Evolutionary conservation across 2,888 invertebrate genomes (phyloP), one percentile per base, ranked within the genome.

Genomic region (Theretra japonica): DNA sequence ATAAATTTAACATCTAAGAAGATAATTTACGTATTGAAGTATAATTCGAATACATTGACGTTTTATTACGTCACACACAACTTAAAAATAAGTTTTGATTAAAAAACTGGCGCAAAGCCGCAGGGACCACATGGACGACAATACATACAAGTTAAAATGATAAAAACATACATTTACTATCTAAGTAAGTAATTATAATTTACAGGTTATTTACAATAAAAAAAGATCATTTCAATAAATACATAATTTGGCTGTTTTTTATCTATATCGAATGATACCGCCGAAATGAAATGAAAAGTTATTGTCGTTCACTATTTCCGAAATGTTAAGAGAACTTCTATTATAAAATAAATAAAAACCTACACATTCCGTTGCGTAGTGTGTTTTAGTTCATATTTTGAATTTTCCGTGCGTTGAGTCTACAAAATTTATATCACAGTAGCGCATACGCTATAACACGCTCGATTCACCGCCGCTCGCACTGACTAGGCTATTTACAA

Each of bases 191-290:
- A 84, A 86, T 85, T 86, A 88, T 86, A 90, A 88, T 92, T 86
- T 93, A 93, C 91, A 93, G 82, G 84, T 80, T 93, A 94, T 93
- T 88, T 91, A 92, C 90, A 92, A 80, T 81, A 83, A 78, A 80
- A 85, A 88, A 85, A 88, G 84, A 88, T 87, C 86, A 86, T 88
- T 88, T 85, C 48, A 86, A 88, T 88, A 88, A 91, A 93, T 93
- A 92, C 89, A 91, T 80, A 89, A 90, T 92, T 93, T 92, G 92
- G 91, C 90, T 88, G 91, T 30, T 41, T 71, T 79, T 73, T 75
- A 25, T 15, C 21, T 17, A 70, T 69, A 73, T 62, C 72, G 25
- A 56, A 19, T 33, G 53, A 70, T 53, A 33, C 33, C 62, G 53
- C 50, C 68, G 53, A 69, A 69, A 60, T 60, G 28, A 53, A 53